A percentile compares a stretch with the other conserved stretches of the same genome.
phyloP scores from a whole-genome alignment of 2,797 vertebrate genomes.

The Remorina albescens region DNA sequence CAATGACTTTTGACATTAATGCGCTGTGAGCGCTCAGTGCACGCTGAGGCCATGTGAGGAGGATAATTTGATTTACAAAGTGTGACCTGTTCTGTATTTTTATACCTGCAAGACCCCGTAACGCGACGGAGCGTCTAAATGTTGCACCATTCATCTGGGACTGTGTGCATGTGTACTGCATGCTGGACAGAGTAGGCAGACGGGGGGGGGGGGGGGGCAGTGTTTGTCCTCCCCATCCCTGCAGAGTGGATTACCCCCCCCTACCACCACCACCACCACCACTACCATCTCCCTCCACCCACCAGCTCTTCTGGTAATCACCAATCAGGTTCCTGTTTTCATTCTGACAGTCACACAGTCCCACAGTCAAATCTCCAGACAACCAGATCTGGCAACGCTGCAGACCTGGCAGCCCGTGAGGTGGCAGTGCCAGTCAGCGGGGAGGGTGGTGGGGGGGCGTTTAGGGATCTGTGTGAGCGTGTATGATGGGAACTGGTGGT shows the following conservation, averaged over 20 bases:
- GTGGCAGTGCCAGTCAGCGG: constrained; percentile 37
- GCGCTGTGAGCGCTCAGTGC: constrained; percentile 31
- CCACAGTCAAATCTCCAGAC: constrained; percentile 51
- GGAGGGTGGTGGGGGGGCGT: constrained; percentile 37
- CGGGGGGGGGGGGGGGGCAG: not conserved
- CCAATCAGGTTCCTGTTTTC: constrained; percentile 63
- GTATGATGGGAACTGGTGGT: constrained; percentile 55
- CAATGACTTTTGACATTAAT: constrained; percentile 66
- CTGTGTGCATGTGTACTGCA: constrained; percentile 22
- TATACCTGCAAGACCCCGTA: not conserved
- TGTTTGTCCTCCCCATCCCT: constrained; percentile 33
- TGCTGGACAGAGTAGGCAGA: not conserved
- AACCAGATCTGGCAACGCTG: constrained; percentile 55
- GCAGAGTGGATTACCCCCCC: constrained; percentile 64
- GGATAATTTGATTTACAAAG: constrained; percentile 24
- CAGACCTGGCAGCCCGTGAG: constrained; percentile 49
- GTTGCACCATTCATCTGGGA: constrained; percentile 14
- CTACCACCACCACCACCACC: constrained; percentile 25
- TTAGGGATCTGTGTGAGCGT: constrained; percentile 39
- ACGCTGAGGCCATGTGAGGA: constrained; percentile 15
- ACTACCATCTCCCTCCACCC: too few species aligned
- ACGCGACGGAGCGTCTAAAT: constrained; percentile 6
- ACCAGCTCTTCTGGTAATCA: constrained; percentile 60
- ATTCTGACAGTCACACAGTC: constrained; percentile 43
- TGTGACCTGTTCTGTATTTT: constrained; percentile 25